Percentiles rank a stretch among this genome's conserved stretches.
phyloP scores from a whole-genome alignment of 2,797 vertebrate species.

The Naso thynnoides region DNA sequence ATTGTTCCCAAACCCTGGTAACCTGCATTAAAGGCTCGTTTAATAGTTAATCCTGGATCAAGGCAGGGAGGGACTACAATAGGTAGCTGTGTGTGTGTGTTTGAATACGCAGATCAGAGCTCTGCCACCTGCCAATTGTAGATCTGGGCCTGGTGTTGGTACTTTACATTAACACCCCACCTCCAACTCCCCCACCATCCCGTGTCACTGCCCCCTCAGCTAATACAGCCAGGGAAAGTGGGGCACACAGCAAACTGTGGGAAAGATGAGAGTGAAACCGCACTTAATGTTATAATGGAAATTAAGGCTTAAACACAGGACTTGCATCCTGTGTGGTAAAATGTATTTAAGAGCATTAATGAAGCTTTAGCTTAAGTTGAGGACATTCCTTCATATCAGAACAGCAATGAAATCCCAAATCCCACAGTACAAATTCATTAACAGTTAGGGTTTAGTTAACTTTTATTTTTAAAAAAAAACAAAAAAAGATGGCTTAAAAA shows the following conservation, averaged over 20 bases:
- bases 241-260: constrained; percentile 59
- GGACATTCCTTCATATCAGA: constrained; percentile 59
- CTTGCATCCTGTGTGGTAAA: constrained; percentile 48
- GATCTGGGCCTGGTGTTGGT: constrained; percentile 43
- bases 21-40: constrained; percentile 82
- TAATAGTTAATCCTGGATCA: constrained; percentile 88
- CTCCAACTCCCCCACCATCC: constrained; percentile 5
- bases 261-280: constrained; percentile 43
- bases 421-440: not conserved
- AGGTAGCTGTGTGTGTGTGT: constrained; percentile 72
- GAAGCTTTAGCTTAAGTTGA: constrained; percentile 34
- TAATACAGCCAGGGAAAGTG: constrained; percentile 62
- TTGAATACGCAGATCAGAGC: constrained; percentile 73
- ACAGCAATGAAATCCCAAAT: constrained; percentile 1
- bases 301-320: constrained; percentile 57
- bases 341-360: constrained; percentile 65
- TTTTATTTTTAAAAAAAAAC: not conserved
- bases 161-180: constrained; percentile 40
- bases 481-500: not conserved
- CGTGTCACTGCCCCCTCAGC: constrained; percentile 41
- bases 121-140: constrained; percentile 79
- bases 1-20: constrained; percentile 82
- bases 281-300: constrained; percentile 64
- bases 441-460: not conserved
- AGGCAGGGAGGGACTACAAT: constrained; percentile 70